These are phyloP conservation scores for Cynopterus sphinx DNA, from an alignment of 2,797 vertebrate species.

Conservation along the genomic window DNA sequence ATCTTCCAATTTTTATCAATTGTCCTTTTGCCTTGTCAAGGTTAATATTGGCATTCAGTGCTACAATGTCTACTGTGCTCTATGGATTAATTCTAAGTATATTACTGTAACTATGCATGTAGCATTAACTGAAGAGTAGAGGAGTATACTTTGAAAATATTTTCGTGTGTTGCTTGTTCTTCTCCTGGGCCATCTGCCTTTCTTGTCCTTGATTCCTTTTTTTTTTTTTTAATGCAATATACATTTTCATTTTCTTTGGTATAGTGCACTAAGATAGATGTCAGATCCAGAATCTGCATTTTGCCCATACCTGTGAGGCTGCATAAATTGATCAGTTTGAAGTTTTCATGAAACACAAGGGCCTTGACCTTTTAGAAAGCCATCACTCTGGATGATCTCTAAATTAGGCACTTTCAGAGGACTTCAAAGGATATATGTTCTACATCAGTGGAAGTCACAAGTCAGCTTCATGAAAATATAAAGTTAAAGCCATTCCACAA, in stretches of 20 bases:
- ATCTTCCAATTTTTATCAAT: neutral
- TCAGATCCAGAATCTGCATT: neutral
- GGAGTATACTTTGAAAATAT: neutral
- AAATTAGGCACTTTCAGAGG: constrained; percentile 16
- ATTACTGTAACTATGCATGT: neutral
- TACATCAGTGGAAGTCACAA: constrained; percentile 1
- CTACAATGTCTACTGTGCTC: neutral
- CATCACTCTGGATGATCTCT: neutral
- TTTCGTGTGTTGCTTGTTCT: neutral
- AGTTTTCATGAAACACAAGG: neutral
- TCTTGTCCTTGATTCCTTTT: neutral
- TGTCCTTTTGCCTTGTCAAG: neutral
- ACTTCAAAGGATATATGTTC: constrained; percentile 20
- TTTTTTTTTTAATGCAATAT: neutral
- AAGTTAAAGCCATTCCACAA: neutral
- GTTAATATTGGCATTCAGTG: neutral
- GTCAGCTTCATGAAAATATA: constrained; percentile 22
- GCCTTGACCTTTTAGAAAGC: constrained; percentile 6
- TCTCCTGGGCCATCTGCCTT: neutral
- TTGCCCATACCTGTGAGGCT: neutral
- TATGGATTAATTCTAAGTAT: neutral
- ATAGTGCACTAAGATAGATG: neutral
- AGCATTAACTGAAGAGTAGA: neutral
- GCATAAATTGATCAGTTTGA: constrained; percentile 18
- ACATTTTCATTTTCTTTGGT: neutral